Evolutionary conservation across 2,888 invertebrate genomes (phyloP), one percentile per base, ranked within the genome.

Genomic region (Herminia tarsipennalis): DNA sequence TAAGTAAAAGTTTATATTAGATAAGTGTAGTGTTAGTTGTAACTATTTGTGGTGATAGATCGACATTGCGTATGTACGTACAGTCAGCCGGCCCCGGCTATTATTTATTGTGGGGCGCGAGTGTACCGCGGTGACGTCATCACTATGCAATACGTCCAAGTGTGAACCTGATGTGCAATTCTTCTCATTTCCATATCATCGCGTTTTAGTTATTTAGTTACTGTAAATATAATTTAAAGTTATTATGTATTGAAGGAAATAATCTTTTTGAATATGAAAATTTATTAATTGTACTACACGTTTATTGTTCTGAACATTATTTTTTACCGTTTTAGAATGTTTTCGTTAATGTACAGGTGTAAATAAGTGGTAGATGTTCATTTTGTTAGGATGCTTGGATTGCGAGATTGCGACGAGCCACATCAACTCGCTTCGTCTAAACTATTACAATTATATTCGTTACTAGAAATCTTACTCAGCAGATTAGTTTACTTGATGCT

Each of bases 141-240:
- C 80, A 73, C 66, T 66, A 78, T 77, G 82, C 84, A 82, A 86
- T 83, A 81, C 88, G 89, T 91, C 88, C 88, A 88, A 78, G 76
- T 81, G 76, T 81, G 76, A 87, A 87, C 78, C 77, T 79, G 69
- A 82, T 88, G 90, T 91, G 90, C 90, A 91, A 91, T 90, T 88
- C 78, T 84, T 85, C 79, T 88, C 80, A 86, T 89, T 89, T 89
- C 85, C 88, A 87, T 89, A 84, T 88, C 85, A 81, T 83, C 81
- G 81, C 78, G 81, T 81, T 86, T 85, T 88, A 88, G 81, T 86
- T 84, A 66, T 84, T 89, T 88, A 88, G 80, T 88, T 88, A 78
- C 68, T 89, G 90, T 90, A 90, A 88, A 90, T 90, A 90, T 89
- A 82, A 88, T 89, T 90, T 86, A 86, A 86, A 77, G 76, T 87